These are phyloP conservation scores for Acrobasis consociella DNA, from an alignment of 2,888 invertebrate species.

Conservation along the genomic window DNA sequence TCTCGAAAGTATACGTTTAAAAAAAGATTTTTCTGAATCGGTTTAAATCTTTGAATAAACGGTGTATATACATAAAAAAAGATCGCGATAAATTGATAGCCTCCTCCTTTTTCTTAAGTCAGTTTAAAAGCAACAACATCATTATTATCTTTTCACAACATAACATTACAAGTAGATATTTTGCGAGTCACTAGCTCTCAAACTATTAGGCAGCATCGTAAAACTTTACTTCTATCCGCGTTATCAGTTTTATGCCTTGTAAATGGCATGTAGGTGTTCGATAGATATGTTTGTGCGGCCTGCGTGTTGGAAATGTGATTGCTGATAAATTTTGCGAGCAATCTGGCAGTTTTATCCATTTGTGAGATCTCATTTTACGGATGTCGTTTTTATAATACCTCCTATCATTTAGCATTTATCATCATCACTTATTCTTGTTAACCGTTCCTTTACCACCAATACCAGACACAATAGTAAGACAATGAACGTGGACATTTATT, in stretches of 20 bases:
- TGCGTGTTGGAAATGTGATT: slow-evolving; percentile 27
- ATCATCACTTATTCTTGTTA: too few species aligned
- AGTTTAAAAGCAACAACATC: too few species aligned
- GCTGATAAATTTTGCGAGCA: slow-evolving; percentile 29
- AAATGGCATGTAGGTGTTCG: slow-evolving; percentile 28
- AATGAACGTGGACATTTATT: too few species aligned
- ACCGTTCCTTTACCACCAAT: too few species aligned
- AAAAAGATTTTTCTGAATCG: too few species aligned
- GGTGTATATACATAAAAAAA: too few species aligned
- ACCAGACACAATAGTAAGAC: too few species aligned
- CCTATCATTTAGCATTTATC: too few species aligned
- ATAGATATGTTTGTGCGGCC: slow-evolving; percentile 22
- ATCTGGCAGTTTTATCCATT: not conserved
- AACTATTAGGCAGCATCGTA: slow-evolving; percentile 30
- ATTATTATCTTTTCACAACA: not conserved
- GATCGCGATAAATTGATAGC: too few species aligned
- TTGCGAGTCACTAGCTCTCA: not conserved
- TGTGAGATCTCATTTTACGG: not conserved
- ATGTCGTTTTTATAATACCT: not conserved
- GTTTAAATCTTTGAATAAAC: too few species aligned
- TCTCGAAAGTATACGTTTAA: too few species aligned
- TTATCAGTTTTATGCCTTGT: slow-evolving; percentile 33
- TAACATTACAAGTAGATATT: not conserved
- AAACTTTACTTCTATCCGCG: slow-evolving; percentile 34
- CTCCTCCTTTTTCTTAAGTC: too few species aligned